Base-by-base conservation (phyloP, 2,888 invertebrate genomes). In the Habrosyne pyritoides region DNA sequence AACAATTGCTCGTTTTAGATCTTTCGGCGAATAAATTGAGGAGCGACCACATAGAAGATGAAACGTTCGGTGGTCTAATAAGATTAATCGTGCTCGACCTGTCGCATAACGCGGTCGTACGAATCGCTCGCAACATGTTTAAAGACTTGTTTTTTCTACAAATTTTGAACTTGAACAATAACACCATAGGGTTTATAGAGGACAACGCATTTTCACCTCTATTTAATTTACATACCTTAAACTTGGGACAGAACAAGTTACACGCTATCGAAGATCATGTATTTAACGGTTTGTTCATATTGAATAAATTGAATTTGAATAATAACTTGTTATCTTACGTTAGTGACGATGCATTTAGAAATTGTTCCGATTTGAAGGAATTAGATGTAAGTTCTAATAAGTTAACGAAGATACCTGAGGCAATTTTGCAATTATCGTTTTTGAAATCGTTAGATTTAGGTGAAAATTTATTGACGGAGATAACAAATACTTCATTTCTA, bases 401-500 rank as follows among this genome's bases (percentile, higher is more conserved):
- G 74, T 93, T 98, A 68, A 93, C 94, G 53, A 94, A 95, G 75
- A 95, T 98, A 63, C 98, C 98, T n/a, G 96, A 96, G 79, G 97
- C 97, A 2, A 93, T 98, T 69, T 94, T 95, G 80, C 96, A 96
- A 80, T 93, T 98, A 71, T 94, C 96, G 64, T 96, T 97, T 83
- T 93, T 99, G 77, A 97, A 97, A 89, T 97, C 97, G 10, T 93
- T 99, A 63, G 98, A 98, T 86, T 93, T 99, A 81, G 98, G 98
- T 54, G 98, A 98, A 87, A 99, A 99, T 91, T 95, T 96, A 83
- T 96, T 99, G 71, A 95, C 94, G 61, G 95, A 95, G 65, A 96
- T 99, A 76, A 94, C 94, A 68, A 97, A 98, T 75, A 96, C 95
- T 66, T 96, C 97, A 22, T 96, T 99, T 83, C 95, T 94, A 80